Base-by-base conservation (phyloP, 2,797 vertebrate species). In the Eospalax fontanierii region DNA sequence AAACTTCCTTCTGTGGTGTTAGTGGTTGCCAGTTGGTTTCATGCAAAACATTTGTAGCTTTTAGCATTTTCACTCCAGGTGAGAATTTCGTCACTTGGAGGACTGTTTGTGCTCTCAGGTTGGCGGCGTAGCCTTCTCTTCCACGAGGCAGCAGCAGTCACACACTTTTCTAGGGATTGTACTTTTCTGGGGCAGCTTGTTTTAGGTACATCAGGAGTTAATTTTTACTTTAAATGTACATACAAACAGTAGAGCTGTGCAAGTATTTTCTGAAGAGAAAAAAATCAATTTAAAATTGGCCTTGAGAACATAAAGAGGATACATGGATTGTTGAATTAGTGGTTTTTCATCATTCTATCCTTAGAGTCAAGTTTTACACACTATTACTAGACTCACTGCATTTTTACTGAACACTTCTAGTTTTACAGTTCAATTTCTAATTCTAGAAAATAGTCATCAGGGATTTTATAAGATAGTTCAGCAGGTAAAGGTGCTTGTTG, bases 141-240 rank as follows among this genome's bases (percentile, higher is more conserved):
- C 63, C 11, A 30, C 57, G 26, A 30, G 66, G 70, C 22, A 80
- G 65, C 16, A 79, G 19, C 79, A 85, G 61, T 65, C 79, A 35
- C 3, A 63, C 19, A 38, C 11, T 68, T 84, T 85, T 81, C 33
- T 7, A 12, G 59, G 12, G 30, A 46, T 87, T 79, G 7, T 65
- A 74, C 26, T 43, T 92, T 70, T 38, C 2, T 18, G 73, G 30
- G 50, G 18, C 35, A 87, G 66, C 50, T 75, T 94, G 50, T 68
- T 71, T 86, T 86, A 63, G 59, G 70, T 66, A 76, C 10, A 30
- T 46, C 1, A 50, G 86, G 92, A 91, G 75, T 95, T 88, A 82
- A 91, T 70, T 96, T 95, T 94, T 87, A 81, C 81, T 96, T 38
- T 84, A 71, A 91, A 86, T 70, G 38, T 46, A 28, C 21, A 38